Evolutionary conservation across 2,113 vertebrate genomes (phyloP).

Genomic region (Coturnix japonica): DNA sequence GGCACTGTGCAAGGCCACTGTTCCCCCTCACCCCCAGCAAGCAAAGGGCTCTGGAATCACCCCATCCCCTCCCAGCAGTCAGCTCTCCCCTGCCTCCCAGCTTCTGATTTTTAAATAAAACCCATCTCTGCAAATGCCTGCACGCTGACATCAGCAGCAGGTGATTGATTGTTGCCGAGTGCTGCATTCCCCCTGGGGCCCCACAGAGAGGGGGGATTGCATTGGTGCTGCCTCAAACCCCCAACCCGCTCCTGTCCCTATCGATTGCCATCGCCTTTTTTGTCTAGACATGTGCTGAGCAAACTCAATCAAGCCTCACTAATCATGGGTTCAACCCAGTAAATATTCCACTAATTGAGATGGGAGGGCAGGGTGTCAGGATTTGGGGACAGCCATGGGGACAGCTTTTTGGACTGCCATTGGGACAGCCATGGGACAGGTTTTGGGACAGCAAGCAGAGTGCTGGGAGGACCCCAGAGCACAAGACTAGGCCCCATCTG

Average conservation of each 20-base stretch:
- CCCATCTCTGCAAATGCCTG: neutral
- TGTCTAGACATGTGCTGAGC: neutral
- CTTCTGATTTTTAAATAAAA: constrained; percentile 20
- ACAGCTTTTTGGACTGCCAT: no score
- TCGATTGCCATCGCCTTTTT: constrained; percentile 45
- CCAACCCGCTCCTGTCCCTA: neutral
- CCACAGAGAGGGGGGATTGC: neutral
- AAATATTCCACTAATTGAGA: neutral
- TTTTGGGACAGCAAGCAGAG: no score
- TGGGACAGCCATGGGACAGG: neutral
- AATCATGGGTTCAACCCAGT: neutral
- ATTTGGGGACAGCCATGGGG: neutral
- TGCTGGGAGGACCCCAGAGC: neutral
- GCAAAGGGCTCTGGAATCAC: neutral
- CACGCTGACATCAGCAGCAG: neutral
- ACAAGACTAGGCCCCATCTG: neutral
- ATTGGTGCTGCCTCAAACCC: neutral
- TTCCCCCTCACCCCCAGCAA: neutral
- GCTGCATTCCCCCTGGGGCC: neutral
- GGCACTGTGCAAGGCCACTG: neutral
- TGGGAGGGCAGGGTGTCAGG: fast-evolving
- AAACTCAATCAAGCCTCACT: neutral
- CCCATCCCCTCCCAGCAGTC: neutral
- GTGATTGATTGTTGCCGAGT: constrained; percentile 1
- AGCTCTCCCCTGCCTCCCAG: neutral